Evolutionary conservation across 2,888 invertebrate species (phyloP), one percentile per base, ranked within the genome.

Genomic region (Adela reaumurella): DNA sequence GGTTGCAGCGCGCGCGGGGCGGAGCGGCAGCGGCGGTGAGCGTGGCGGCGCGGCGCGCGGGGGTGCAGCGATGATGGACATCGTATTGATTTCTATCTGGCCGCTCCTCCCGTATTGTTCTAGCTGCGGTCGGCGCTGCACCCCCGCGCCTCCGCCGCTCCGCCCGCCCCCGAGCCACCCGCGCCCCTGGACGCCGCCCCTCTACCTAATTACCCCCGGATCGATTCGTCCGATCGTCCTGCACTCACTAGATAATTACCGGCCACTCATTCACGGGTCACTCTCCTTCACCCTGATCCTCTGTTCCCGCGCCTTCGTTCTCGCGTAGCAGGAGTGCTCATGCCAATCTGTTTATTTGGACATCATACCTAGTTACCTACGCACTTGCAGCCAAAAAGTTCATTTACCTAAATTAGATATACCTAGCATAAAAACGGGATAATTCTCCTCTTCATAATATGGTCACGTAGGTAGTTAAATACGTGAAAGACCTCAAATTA

Each of bases 1-100:
- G 28, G 47, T 24, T 44, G 20, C 28, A 48, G 20, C 48, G 45
- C 19, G 35, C 47, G 45, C 46, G 45, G 49, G 46, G 43, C 50
- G 50, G 52, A 45, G 59, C 59, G 49, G 47, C 41, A 24, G 50
- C 49, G 48, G 56, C 54, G 52, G 56, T 56, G 47, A 51, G 52
- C 45, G 59, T 59, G 49, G 47, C 41, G 35, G 50, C 49, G 48
- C 55, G 51, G 53, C 54, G 52, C 24, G 82, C 81, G 74, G 82
- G 81, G 79, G 81, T 82, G 81, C 81, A 74, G 76, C 76, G 76
- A 77, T 80, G 79, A 76, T 81, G 81, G 80, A 81, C 80, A 78
- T 71, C 74, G 77, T 79, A 79, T 79, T 74, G 79, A 79, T 79
- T 78, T 77, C 74, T 77, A 77, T 77, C 78, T 78, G 77, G 62